Evolutionary conservation across 2,113 vertebrate genomes (phyloP), one percentile per base, ranked within the genome.

Genomic region (Eulemur rufifrons): DNA sequence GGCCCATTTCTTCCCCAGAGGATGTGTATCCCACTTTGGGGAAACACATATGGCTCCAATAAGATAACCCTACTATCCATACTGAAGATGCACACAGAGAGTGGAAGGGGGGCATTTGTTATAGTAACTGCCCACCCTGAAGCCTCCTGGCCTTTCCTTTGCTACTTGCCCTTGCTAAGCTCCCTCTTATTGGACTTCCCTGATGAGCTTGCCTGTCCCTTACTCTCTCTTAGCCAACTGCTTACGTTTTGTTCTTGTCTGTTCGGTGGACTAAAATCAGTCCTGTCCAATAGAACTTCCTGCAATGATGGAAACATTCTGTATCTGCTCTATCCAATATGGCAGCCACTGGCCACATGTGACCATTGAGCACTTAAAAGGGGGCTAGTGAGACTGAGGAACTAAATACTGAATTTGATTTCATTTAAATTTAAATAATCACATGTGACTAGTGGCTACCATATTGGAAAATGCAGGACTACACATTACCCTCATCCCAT

Each of bases 361-460:
- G 47, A 83, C n/a, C 61, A n/a, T 0, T 32, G 52, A 89, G 45
- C 25, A 78, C 84, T 94, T 66, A 34, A 81, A 83, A 89, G 42
- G 6, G 50, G 39, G 47, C 39, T 18, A 25, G 15, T 61, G 37
- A 39, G 27, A 78, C 50, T 13, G 37, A 54, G 42, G 3, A 68
- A 77, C 77, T 81, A 85, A 84, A 73, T 71, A 91, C 66, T 76
- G 94, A 21, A 39, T 91, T 76, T 66, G 34, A 89, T 37, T 77
- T 78, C 68, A 86, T 86, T 80, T 63, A 63, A 63, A 50, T 69
- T 21, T 18, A 50, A 91, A 88, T 45, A 90, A 42, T 52, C n/a
- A 12, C 14, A 20, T 56, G 17, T n/a, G 27, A 47, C 37, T 18
- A 39, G 7, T 32, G 34, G 76, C 69, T 21, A 34, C 21, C 20